Evolutionary conservation across 2,888 invertebrate species (phyloP), one percentile per base, ranked within the genome.

Genomic region (Tetranychus piercei): DNA sequence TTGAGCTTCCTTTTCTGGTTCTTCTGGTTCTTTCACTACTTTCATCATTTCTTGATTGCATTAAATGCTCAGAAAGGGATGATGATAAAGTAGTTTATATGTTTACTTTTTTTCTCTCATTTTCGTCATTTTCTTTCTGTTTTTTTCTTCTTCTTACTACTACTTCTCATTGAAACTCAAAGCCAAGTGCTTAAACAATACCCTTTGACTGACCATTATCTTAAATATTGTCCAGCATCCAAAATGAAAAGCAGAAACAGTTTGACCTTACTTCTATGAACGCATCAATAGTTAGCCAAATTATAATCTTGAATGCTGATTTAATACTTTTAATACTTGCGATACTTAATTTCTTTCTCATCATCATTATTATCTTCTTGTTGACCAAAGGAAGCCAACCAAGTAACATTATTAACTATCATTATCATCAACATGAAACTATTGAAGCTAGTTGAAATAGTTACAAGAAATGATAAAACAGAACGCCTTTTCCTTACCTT

Each of bases 311-410:
- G 15, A 15, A 15, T 55, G 55, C 15, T 55, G 15, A 9, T 55
- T 55, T 15, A 55, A 15, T 55, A 15, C 15, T 15, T 15, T 6
- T 15, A 15, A 15, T 55, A 55, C 15, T 15, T 55, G 9, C 9
- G 55, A 15, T 55, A 15, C 55, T 55, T 55, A 55, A 55, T 55
- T 55, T 55, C 55, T 55, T 55, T 55, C 15, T 15, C 55, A 34
- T 34, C 34, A 34, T 34, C 34, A 34, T 34, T 34, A 34, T 34
- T 34, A 34, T 34, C 34, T 34, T 34, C 34, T 34, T 34, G 34
- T 55, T 55, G 55, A 55, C 55, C 55, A 55, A 55, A 55, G 55
- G 55, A 55, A 55, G 55, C 55, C 55, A 55, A 55, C 55, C 55
- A 55, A 55, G 15, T 55, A 55, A 55, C 55, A 55, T 15, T 55